Evolutionary conservation across 2,888 invertebrate genomes (phyloP), one percentile per base, ranked within the genome.

Genomic region (Eretmocerus hayati): DNA sequence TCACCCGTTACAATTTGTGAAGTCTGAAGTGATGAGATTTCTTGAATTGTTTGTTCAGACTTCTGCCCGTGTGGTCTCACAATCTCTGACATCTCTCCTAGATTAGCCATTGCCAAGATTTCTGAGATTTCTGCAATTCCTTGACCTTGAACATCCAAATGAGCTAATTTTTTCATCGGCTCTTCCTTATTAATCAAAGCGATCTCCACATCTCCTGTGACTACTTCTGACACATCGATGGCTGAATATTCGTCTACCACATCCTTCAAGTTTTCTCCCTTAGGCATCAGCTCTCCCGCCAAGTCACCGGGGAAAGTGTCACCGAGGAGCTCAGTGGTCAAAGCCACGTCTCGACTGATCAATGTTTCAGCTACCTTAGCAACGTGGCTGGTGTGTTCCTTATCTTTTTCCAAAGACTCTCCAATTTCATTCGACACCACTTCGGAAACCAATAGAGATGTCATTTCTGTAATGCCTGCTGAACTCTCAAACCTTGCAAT

Each of bases 101-200:
- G 50, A 42, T 59, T 59, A 31, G 52, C 46, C 50, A 66, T 54
- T 13, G 64, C 50, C 20, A 58, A 41, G 9, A 66, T 40, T 56
- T 72, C 66, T 37, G 63, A 62, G 43, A 66, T 66, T 58, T 72
- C 64, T 19, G 71, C 71, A 37, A 69, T 64, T 57, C 70, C 67
- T 55, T 68, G 63, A 15, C 66, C 64, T 5, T 48, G 31, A 32
- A 65, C 48, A 52, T 58, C 56, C 13, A 64, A 59, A 48, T 59
- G 35, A 5, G 59, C 60, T 26, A 49, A 50, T 30, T 55, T 56
- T 48, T 54, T 41, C 13, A 36, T 38, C 3, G 58, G 55, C 20
- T 51, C 26, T 30, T 53, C 46, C 6, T 57, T 43, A 13, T 43
- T 48, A 5, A 49, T 41, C 3, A 69, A 48, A 23, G 52, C 52